Evolutionary conservation across 64 coral and sea anemone genomes (phyloP), one percentile per base, ranked within the genome.

Genomic region (Platygyra sinensis): DNA sequence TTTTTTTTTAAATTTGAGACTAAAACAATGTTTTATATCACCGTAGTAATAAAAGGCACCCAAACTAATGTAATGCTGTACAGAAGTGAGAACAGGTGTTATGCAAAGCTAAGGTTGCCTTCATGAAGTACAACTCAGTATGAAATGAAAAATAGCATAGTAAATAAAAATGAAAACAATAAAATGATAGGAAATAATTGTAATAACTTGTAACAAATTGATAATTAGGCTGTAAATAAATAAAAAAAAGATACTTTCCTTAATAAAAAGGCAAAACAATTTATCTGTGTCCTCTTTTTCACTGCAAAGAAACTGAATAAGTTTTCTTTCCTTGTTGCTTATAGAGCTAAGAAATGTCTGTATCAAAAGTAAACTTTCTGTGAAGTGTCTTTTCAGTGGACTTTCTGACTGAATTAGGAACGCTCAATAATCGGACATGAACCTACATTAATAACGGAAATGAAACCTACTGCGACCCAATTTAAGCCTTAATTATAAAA

Each of bases 231-330:
- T 54, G 76, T 78, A 54, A 78, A 54, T 52, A 78, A 78, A 39
- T 7, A 42, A 20, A 55, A 78, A 13, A 0, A 28, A 78, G 76
- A 78, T 78, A 78, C 76, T 52, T 78, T 78, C 49, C 24, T 78
- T 52, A 78, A 78, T 78, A 78, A 78, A 78, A 78, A 12, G 22
- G 46, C 42, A 46, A 55, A 24, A 51, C 76, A 78, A 78, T 76
- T 22, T 27, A n/a, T 18, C 18, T 16, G 2, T 38, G 31, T 20
- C 31, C 50, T 16, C 33, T 36, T 33, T 76, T 20, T 9, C 6
- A 20, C 2, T 32, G 31, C 13, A 24, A 5, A 15, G 16, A 29
- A 73, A 31, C 9, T 5, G 0, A 46, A 46, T 4, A 32, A 8
- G 24, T 67, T 20, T n/a, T 25, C 24, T 20, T 25, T 24, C 63